Evolutionary conservation across 2,888 invertebrate species (phyloP).

Genomic region (Dasypolia templi): DNA sequence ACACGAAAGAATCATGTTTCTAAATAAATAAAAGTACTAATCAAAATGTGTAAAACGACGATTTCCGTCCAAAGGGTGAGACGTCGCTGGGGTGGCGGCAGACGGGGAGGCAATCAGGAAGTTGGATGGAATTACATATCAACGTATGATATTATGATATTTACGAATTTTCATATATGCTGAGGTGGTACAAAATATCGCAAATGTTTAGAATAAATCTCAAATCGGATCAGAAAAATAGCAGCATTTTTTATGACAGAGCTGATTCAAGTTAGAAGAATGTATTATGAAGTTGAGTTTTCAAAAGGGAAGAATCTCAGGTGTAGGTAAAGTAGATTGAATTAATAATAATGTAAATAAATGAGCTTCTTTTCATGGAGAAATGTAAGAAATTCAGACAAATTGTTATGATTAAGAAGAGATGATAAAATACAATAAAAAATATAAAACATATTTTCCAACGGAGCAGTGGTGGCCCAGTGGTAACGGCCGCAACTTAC

Average conservation of each 20-base stretch:
- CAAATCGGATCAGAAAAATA: background rate
- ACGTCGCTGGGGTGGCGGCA: slow-evolving; percentile 1
- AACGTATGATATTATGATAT: slow-evolving; percentile 25
- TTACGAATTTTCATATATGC: slow-evolving; percentile 3
- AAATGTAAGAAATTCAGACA: background rate
- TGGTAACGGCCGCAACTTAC: no score
- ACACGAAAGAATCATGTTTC: background rate
- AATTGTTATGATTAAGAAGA: background rate
- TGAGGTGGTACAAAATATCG: slow-evolving; percentile 7
- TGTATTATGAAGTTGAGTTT: background rate
- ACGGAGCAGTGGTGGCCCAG: no score
- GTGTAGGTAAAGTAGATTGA: background rate
- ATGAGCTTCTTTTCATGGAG: background rate
- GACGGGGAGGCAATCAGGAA: slow-evolving; percentile 51
- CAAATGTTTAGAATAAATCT: background rate
- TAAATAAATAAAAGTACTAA: slow-evolving; percentile 40
- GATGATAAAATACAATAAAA: background rate
- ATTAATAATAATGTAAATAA: background rate
- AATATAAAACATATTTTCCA: background rate
- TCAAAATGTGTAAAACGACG: slow-evolving; percentile 46
- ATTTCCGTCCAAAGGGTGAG: slow-evolving; percentile 51
- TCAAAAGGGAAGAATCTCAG: background rate
- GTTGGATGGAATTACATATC: slow-evolving; percentile 43
- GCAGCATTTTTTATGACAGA: background rate
- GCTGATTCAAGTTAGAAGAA: background rate